phyloP scores from a whole-genome alignment of 1,140 invertebrate genomes.

The Charaxes varanes region DNA sequence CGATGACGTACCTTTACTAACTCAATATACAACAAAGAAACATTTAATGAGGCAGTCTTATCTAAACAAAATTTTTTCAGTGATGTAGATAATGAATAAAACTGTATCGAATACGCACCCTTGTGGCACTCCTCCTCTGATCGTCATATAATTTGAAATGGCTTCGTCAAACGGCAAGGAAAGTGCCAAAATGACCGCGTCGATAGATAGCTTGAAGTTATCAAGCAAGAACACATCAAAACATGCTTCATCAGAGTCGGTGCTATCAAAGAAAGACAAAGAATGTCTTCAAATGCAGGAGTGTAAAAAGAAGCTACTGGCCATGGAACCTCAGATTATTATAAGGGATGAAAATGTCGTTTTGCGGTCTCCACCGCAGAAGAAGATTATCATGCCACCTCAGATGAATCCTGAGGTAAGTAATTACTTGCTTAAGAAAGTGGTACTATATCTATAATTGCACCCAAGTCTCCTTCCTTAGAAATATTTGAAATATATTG shows the following conservation, averaged over 20 bases:
- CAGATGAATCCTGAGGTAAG: slow-evolving; percentile 65
- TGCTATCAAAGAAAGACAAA: slow-evolving; percentile 65
- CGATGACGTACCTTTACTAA: too few species aligned
- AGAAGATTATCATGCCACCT: slow-evolving; percentile 68
- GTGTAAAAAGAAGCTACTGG: slow-evolving; percentile 68
- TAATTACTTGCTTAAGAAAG: too few species aligned
- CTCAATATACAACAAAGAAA: too few species aligned
- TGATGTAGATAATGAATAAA: too few species aligned
- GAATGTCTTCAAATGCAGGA: slow-evolving; percentile 66
- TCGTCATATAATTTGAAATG: slow-evolving; percentile 47
- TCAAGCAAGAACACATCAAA: slow-evolving; percentile 68
- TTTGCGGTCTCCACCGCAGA: slow-evolving; percentile 62
- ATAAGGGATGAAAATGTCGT: slow-evolving; percentile 70
- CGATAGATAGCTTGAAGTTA: slow-evolving; percentile 65
- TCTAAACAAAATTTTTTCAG: too few species aligned
- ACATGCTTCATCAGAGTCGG: slow-evolving; percentile 68
- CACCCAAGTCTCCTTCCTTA: too few species aligned
- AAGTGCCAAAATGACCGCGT: slow-evolving; percentile 61
- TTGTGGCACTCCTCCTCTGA: too few species aligned
- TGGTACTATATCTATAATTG: too few species aligned
- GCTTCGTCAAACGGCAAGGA: slow-evolving; percentile 64
- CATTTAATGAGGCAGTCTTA: too few species aligned
- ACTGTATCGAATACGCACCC: too few species aligned
- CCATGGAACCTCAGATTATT: slow-evolving; percentile 67
- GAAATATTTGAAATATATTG: too few species aligned